A percentile compares a stretch with the other conserved stretches of the same genome.
Evolutionary conservation across 2,888 invertebrate genomes (phyloP).

Genomic region (Erebia epiphron): DNA sequence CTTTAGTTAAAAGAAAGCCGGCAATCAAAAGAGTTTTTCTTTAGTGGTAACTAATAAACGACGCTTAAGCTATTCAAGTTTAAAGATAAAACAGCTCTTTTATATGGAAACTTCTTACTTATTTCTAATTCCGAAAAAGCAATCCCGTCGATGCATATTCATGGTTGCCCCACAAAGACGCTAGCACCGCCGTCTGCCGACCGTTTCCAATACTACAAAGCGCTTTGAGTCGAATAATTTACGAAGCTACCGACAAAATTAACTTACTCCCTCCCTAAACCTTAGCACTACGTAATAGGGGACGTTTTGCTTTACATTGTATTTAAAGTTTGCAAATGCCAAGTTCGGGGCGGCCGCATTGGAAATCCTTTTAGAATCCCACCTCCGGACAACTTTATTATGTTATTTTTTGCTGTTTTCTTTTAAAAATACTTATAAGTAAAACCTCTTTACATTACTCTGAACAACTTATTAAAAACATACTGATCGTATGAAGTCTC

Average conservation of each 20-base stretch:
- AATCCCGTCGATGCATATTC: slow-evolving; percentile 18
- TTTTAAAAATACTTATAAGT: too few species aligned
- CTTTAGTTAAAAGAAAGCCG: too few species aligned
- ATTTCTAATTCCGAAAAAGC: slow-evolving; percentile 13
- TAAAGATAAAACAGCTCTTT: background rate
- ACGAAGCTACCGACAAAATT: slow-evolving; percentile 40
- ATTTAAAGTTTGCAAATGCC: slow-evolving; percentile 30
- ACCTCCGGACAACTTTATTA: slow-evolving; percentile 27
- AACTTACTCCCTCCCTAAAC: slow-evolving; percentile 18
- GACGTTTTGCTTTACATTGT: slow-evolving; percentile 1
- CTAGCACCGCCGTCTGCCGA: slow-evolving; percentile 35
- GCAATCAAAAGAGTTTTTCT: too few species aligned
- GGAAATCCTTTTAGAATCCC: slow-evolving; percentile 40
- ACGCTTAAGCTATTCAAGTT: background rate
- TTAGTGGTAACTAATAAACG: background rate
- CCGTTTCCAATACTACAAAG: slow-evolving; percentile 39
- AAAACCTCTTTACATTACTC: too few species aligned
- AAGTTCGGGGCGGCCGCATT: slow-evolving; percentile 37
- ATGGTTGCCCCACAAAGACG: slow-evolving; percentile 30
- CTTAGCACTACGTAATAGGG: slow-evolving; percentile 20
- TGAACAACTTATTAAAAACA: too few species aligned
- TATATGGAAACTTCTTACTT: background rate
- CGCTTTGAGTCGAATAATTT: slow-evolving; percentile 45
- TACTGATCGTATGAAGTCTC: too few species aligned
- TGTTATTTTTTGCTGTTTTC: slow-evolving; percentile 20